Base-by-base conservation (phyloP, 2,888 invertebrate genomes). In the Monochamus alternatus region DNA sequence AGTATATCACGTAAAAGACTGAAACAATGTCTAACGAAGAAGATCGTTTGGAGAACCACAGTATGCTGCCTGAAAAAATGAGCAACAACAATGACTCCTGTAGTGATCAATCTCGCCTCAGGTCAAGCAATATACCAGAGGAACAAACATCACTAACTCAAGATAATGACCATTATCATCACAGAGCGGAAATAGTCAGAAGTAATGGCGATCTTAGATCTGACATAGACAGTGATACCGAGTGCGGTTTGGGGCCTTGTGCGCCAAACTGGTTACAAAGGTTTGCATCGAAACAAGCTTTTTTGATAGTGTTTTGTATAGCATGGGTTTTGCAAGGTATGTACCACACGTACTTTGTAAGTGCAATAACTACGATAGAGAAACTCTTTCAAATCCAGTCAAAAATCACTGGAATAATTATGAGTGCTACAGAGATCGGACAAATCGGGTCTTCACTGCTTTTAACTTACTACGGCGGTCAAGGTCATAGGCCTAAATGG, bases 341-440 rank as follows among this genome's bases (percentile, higher is more conserved):
- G 96, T 97, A 96, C 89, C 95, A 95, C 89, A 97, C 97, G 59
- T 97, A 97, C 89, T 97, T 97, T 88, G 97, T 97, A 75, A 96
- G 96, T 87, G 96, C 96, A 81, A 96, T 97, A 85, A 97, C 97
- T 74, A 97, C 97, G 47, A 95, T 97, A 81, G 97, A 97, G 89
- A 97, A 97, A 89, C 90, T 97, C 77, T 97, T 96, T 88, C 95
- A 96, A 90, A 95, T 97, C 78, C 96, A 96, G 88, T 96, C 96
- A 75, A 96, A 95, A 90, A 96, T 96, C 59, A 97, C 96, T 0
- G 97, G 97, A 0, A 93, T 96, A 74, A 92, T 97, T 83, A 92
- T 97, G 91, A 96, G 96, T 82, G 96, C 97, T 80, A 97, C 96
- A 30, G 97, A 97, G 89, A 95, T 97, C 86, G 97, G 97, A 0